phyloP scores from a whole-genome alignment of 2,797 vertebrate species.

The Rhinichthys osculus region DNA sequence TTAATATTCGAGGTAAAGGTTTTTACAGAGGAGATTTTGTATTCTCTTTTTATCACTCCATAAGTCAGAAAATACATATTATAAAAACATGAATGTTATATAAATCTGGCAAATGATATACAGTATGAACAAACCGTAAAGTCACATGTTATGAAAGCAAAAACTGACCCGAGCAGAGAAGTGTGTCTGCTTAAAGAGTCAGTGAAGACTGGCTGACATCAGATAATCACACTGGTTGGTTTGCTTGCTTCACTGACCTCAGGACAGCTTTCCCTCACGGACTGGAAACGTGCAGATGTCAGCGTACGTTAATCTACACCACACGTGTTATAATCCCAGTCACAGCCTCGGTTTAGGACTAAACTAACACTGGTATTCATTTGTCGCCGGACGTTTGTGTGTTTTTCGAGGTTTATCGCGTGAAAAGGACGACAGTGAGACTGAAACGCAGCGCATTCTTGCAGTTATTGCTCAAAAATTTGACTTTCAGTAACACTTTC shows the following conservation, averaged over 20 bases:
- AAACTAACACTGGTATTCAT: slow-evolving; percentile 7
- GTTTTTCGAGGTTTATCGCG: neutral
- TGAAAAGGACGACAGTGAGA: no score
- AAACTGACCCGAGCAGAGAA: neutral
- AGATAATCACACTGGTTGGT: neutral
- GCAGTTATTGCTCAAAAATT: neutral
- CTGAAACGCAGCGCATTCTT: no score
- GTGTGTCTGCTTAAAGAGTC: neutral
- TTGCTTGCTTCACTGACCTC: slow-evolving; percentile 12
- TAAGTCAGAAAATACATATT: neutral
- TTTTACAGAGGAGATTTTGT: no score
- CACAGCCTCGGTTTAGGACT: neutral
- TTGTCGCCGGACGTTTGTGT: slow-evolving; percentile 7
- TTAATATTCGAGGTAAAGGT: no score
- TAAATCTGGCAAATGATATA: neutral
- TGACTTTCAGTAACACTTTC: neutral
- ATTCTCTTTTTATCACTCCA: neutral
- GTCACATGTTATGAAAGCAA: neutral
- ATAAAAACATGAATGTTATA: neutral
- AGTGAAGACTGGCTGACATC: neutral
- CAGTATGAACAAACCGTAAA: neutral
- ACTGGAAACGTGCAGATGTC: slow-evolving; percentile 42
- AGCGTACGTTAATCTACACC: slow-evolving; percentile 48
- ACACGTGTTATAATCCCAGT: slow-evolving; percentile 46
- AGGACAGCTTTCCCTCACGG: neutral